Evolutionary conservation across 2,888 invertebrate genomes (phyloP), one percentile per base, ranked within the genome.

Genomic region (Nemapogon koenigi): DNA sequence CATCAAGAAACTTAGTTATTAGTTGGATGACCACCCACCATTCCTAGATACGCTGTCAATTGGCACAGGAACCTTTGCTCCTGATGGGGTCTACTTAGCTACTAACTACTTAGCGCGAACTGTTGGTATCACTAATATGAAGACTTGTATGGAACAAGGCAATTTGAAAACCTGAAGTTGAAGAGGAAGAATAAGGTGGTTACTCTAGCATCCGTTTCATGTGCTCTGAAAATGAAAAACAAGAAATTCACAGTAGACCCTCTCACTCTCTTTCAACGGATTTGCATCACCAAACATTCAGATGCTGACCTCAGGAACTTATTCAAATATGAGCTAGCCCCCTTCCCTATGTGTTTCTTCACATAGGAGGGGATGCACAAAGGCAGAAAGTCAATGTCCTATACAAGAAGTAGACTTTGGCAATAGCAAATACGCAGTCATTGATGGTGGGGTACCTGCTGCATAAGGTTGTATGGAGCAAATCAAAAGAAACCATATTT

Each of bases 351-450:
- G 31, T 31, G 18, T 8, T 18, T 40, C 3, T 16, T 43, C 27
- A 39, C 55, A 54, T 43, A 54, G 47, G 35, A 44, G 27, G 42
- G 35, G 26, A 57, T 46, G 32, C 72, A 66, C 42, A 73, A 71
- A 44, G 59, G 52, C 4, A 67, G 67, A 2, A 75, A 46, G 45
- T 79, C 78, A 1, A 62, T 70, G 4, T 33, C 18, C 8, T 33
- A 30, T 30, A 39, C 13, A 38, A 22, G 41, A 42, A 15, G 16
- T 40, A 13, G 19, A 39, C 38, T 40, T 44, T 19, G 43, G 41
- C 33, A 33, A 38, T 41, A 49, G 35, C 2, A 37, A 40, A 19
- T 36, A 31, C 16, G 26, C 19, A 15, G 41, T 41, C 6, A 33
- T 43, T 27, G 41, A 41, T 38, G 43, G 41, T 35, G 38, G n/a